These are phyloP conservation scores for Eufriesea mexicana DNA, from an alignment of 1,140 invertebrate genomes.

Conservation along the genomic window DNA sequence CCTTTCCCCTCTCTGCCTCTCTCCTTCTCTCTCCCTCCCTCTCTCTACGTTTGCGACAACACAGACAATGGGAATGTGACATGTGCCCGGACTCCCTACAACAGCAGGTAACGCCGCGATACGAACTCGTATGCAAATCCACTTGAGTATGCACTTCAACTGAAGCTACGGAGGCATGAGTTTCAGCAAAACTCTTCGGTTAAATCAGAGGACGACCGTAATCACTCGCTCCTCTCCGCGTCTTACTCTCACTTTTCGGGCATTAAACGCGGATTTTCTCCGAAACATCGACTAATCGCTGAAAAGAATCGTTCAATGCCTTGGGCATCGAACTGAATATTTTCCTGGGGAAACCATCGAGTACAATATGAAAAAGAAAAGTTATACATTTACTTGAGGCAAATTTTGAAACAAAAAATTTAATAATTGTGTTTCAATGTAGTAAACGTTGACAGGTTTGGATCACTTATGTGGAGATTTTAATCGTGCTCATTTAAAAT, in stretches of 20 bases:
- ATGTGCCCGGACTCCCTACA: constrained; percentile 73
- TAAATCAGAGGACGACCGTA: constrained; percentile 67
- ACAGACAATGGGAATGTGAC: constrained; percentile 81
- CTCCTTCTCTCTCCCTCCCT: background rate
- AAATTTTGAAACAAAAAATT: no score
- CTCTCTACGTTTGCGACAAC: constrained; percentile 66
- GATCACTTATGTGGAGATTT: no score
- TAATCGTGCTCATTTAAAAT: no score
- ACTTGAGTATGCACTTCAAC: constrained; percentile 72
- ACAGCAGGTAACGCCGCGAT: constrained; percentile 69
- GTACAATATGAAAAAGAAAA: no score
- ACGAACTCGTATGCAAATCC: constrained; percentile 78
- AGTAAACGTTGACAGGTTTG: no score
- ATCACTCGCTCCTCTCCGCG: constrained; percentile 20
- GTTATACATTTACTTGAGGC: no score
- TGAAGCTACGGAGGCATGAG: constrained; percentile 59
- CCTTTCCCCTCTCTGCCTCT: constrained; percentile 5
- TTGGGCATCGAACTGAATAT: no score
- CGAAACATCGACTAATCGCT: background rate
- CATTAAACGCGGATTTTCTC: background rate
- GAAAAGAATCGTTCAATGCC: background rate
- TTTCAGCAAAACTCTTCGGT: constrained; percentile 69
- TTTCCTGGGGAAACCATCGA: no score
- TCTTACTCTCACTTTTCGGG: constrained; percentile 17
- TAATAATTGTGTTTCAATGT: no score